Percentiles rank a stretch among this genome's conserved stretches.
Conservation (phyloP, 2,113 vertebrate genomes). For the Antennarius striatus region DNA sequence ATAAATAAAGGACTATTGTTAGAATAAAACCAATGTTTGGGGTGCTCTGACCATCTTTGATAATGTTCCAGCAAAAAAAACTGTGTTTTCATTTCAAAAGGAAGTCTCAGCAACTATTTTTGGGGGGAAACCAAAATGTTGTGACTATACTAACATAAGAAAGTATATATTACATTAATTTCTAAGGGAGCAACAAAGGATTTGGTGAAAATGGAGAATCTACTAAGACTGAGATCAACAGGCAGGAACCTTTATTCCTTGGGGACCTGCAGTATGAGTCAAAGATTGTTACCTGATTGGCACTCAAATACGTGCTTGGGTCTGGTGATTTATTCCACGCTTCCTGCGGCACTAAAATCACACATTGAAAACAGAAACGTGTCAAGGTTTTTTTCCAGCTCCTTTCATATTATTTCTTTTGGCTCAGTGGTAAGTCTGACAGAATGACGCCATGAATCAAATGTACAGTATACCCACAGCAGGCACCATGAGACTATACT, state of each 20-base stretch:
- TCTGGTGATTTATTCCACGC: constrained; percentile 46
- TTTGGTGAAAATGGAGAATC: constrained; percentile 4
- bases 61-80: neutral
- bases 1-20: too few species aligned
- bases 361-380: constrained; percentile 48
- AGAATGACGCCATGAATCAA: constrained; percentile 68
- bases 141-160: neutral
- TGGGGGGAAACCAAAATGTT: neutral
- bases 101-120: neutral
- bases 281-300: constrained; percentile 52
- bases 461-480: constrained; percentile 54
- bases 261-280: constrained; percentile 22
- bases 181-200: neutral
- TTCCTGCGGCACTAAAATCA: constrained; percentile 67
- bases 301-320: constrained; percentile 43
- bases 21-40: neutral
- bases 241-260: constrained; percentile 26
- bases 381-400: constrained; percentile 56
- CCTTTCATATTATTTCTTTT: constrained; percentile 61
- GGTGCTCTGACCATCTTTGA: neutral
- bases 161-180: neutral
- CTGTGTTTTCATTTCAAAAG: neutral
- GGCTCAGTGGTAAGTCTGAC: constrained; percentile 67
- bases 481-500: constrained; percentile 26
- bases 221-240: constrained; percentile 36